phyloP scores from a whole-genome alignment of 1,140 invertebrate species.

The Anastrepha obliqua region DNA sequence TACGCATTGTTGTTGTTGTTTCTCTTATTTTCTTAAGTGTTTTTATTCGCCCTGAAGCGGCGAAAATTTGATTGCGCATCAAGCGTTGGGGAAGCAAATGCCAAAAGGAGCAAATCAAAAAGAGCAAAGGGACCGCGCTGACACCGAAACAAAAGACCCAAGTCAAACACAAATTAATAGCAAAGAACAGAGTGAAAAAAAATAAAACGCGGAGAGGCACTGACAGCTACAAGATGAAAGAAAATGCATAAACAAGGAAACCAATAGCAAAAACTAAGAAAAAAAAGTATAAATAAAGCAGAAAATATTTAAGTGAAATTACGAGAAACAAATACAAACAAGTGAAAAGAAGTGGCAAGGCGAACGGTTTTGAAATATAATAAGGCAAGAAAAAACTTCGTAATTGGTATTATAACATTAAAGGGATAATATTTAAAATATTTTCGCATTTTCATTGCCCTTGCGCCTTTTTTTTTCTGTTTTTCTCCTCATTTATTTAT shows the following conservation, averaged over 20 bases:
- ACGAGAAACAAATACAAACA: neutral
- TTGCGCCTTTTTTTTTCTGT: neutral
- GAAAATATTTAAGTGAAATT: conserved; percentile 1
- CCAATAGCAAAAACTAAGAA: neutral
- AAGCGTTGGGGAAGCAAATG: conserved; percentile 17
- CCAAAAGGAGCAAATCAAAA: neutral
- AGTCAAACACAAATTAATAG: conserved; percentile 24
- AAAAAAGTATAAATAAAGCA: neutral
- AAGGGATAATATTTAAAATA: conserved; percentile 55
- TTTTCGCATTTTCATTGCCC: conserved; percentile 47
- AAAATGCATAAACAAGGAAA: neutral
- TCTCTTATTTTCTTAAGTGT: neutral
- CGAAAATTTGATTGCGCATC: conserved; percentile 40
- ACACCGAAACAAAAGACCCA: neutral
- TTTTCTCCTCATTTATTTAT: neutral
- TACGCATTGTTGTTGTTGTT: conserved; percentile 17
- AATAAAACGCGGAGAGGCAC: neutral
- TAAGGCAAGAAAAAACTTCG: conserved; percentile 3
- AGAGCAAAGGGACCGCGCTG: neutral
- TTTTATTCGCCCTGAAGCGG: conserved; percentile 32
- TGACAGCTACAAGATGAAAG: neutral
- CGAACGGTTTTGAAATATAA: neutral
- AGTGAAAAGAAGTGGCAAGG: neutral
- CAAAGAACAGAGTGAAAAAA: no score
- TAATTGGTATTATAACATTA: conserved; percentile 52